Conservation (phyloP, 2,113 vertebrate genomes). For the Galemys pyrenaicus region DNA sequence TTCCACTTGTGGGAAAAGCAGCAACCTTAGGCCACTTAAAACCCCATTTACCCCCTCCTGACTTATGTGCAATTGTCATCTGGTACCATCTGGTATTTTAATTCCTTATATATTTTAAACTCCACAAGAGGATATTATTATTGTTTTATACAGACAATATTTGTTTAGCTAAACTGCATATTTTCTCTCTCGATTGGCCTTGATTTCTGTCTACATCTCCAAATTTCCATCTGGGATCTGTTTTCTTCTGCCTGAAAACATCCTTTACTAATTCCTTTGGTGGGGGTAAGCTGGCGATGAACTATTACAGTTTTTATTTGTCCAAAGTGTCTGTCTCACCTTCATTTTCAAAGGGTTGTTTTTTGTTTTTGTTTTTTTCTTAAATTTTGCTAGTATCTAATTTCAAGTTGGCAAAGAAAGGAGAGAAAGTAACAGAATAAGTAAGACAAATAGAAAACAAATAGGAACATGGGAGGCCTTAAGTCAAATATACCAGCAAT, state of each 20-base stretch:
- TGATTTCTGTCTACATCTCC: background rate
- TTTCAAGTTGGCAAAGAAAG: background rate
- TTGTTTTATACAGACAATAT: constrained; percentile 47
- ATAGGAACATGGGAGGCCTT: background rate
- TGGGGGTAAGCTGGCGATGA: background rate
- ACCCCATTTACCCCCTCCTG: constrained; percentile 52
- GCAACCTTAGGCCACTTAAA: constrained; percentile 29
- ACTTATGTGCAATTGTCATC: background rate
- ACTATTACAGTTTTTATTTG: background rate
- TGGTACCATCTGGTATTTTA: constrained; percentile 45
- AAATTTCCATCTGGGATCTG: constrained; percentile 32
- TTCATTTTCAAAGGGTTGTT: background rate
- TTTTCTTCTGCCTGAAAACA: constrained; percentile 31
- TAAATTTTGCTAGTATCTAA: background rate
- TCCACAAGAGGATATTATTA: background rate
- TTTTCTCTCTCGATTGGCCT: constrained; percentile 15
- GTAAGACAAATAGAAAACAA: background rate
- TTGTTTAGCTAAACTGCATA: constrained; percentile 54
- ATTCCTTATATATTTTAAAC: constrained; percentile 35
- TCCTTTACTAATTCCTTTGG: background rate
- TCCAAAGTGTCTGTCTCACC: background rate
- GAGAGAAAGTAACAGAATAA: background rate
- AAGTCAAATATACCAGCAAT: background rate
- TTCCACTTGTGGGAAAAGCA: background rate
- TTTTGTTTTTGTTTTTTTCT: too few species aligned